A percentile compares a stretch with the other conserved stretches of the same genome.
phyloP scores from a whole-genome alignment of 2,797 vertebrate genomes.

The Enoplosus armatus region DNA sequence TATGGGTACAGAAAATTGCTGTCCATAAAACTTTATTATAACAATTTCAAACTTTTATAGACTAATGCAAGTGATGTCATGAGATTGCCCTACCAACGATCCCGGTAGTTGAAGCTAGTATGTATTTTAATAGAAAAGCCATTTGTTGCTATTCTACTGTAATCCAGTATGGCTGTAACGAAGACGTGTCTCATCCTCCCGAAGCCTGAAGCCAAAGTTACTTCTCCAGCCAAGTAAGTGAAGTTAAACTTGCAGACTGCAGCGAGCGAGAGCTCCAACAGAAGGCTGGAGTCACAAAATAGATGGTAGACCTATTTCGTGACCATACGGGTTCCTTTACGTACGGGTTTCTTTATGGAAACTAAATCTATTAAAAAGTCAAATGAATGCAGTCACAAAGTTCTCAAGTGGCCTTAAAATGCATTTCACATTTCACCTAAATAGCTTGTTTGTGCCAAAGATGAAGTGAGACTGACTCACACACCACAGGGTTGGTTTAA shows the following conservation, averaged over 20 bases:
- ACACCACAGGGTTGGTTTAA: background rate
- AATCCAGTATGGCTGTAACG: background rate
- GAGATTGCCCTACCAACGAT: slow-evolving; percentile 34
- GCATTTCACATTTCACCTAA: background rate
- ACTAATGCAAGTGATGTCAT: slow-evolving; percentile 57
- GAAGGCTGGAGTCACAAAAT: background rate
- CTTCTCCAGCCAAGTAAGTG: background rate
- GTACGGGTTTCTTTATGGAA: too few species aligned
- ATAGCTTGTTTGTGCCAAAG: background rate
- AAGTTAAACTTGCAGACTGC: background rate
- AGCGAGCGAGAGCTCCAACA: background rate
- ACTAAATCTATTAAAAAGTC: background rate
- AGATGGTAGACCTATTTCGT: background rate
- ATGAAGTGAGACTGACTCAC: background rate
- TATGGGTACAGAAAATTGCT: slow-evolving; percentile 49
- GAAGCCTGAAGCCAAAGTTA: background rate
- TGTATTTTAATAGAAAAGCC: slow-evolving; percentile 3
- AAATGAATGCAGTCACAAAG: background rate
- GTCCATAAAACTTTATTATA: slow-evolving; percentile 55
- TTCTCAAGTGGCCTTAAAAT: background rate
- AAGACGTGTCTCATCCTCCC: background rate
- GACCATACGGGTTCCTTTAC: background rate
- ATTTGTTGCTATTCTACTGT: background rate
- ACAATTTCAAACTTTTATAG: slow-evolving; percentile 55
- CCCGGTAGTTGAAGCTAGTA: background rate